These are phyloP conservation scores for Mongoloraphidia duomilia DNA, from an alignment of 2,888 invertebrate genomes.

Conservation along the genomic window DNA sequence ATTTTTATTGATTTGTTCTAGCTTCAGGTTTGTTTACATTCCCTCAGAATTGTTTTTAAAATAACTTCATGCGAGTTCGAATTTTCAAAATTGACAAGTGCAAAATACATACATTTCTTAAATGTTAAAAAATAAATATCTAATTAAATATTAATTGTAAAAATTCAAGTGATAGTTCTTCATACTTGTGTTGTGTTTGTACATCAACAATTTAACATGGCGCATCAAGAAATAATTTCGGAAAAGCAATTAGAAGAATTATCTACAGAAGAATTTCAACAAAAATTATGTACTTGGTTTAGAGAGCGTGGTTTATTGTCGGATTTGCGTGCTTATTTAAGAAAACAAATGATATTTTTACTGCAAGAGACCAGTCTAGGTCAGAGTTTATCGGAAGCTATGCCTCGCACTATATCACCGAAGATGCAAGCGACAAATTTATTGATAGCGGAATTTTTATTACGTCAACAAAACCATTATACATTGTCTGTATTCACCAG, in stretches of 20 bases:
- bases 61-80: too few relatives aligned
- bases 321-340: conserved; percentile 41
- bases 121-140: too few relatives aligned
- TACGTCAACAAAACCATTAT: conserved; percentile 40
- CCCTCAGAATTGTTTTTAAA: too few relatives aligned
- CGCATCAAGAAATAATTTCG: too few relatives aligned
- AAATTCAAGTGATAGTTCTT: too few relatives aligned
- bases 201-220: too few relatives aligned
- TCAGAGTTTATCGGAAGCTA: conserved; percentile 21
- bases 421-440: conserved; percentile 44
- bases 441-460: conserved; percentile 43
- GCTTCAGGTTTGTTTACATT: too few relatives aligned
- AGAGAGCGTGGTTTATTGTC: conserved; percentile 44
- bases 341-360: conserved; percentile 41
- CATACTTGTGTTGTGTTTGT: too few relatives aligned
- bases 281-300: conserved; percentile 39
- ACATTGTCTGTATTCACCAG: conserved; percentile 44
- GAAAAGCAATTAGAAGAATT: conserved; percentile 15
- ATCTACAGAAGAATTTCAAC: conserved; percentile 38
- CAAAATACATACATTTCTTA: too few relatives aligned
- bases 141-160: too few relatives aligned
- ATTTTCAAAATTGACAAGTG: too few relatives aligned
- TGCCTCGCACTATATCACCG: conserved; percentile 28
- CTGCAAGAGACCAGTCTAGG: conserved; percentile 34
- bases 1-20: too few relatives aligned